phyloP scores from a whole-genome alignment of 2,888 invertebrate species.

The Drosophila birchii region DNA sequence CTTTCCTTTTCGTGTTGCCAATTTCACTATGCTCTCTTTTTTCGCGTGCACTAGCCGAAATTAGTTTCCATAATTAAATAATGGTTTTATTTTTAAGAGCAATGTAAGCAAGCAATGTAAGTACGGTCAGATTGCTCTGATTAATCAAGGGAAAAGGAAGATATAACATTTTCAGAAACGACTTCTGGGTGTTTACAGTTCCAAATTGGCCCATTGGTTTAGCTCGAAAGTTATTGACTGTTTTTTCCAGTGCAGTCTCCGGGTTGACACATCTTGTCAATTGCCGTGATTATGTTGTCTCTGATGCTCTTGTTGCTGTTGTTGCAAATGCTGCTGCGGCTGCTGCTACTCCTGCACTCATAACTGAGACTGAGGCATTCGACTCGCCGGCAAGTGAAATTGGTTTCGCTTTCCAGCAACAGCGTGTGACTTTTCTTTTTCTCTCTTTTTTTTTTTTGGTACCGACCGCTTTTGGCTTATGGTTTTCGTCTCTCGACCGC shows the following conservation, averaged over 20 bases:
- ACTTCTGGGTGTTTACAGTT: background rate
- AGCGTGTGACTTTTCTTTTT: constrained; percentile 68
- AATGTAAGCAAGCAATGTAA: background rate
- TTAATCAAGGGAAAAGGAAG: background rate
- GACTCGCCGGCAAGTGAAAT: constrained; percentile 71
- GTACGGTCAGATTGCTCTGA: background rate
- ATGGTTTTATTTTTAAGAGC: background rate
- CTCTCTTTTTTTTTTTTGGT: constrained; percentile 5
- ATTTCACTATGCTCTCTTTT: constrained; percentile 29
- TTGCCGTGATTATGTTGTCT: constrained; percentile 74
- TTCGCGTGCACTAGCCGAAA: constrained; percentile 24
- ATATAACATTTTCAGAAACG: too few relatives aligned
- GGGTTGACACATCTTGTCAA: constrained; percentile 58
- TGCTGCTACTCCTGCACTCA: constrained; percentile 46
- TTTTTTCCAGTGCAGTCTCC: constrained; percentile 21
- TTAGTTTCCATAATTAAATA: background rate
- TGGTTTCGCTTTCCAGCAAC: constrained; percentile 67
- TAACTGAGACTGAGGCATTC: constrained; percentile 58
- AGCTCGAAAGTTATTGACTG: background rate
- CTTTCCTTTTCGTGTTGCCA: constrained; percentile 47
- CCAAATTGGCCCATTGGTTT: background rate
- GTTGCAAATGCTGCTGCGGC: constrained; percentile 18
- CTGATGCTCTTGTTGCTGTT: constrained; percentile 22
- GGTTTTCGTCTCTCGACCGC: constrained; percentile 30
- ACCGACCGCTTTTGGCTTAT: constrained; percentile 23